Conservation (phyloP, 2,113 vertebrate genomes). For the Elephas maximus region DNA sequence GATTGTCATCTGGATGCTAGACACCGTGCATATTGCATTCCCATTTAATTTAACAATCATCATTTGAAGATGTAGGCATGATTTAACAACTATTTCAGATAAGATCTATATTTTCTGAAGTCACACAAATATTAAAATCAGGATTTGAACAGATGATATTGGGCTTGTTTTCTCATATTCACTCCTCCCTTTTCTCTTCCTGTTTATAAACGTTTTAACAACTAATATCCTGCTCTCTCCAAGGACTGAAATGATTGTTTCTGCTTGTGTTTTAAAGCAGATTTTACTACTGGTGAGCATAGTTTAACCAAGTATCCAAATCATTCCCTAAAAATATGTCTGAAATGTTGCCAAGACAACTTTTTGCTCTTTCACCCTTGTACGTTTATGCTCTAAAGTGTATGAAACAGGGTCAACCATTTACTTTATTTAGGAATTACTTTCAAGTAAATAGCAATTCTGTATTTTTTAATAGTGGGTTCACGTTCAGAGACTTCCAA, state of each 20-base stretch:
- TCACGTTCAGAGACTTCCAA: not conserved
- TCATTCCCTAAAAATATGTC: conserved; percentile 15
- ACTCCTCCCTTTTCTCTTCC: not conserved
- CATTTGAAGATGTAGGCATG: not conserved
- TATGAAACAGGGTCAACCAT: not conserved
- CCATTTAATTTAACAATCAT: conserved; percentile 30
- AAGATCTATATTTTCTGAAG: conserved; percentile 31
- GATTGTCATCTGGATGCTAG: not conserved
- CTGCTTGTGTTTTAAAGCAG: not conserved
- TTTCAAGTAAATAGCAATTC: not conserved
- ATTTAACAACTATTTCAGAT: conserved; percentile 22
- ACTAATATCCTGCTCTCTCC: conserved; percentile 15
- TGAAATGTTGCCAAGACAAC: not conserved
- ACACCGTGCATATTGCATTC: not conserved
- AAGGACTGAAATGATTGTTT: conserved; percentile 2
- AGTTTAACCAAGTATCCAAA: not conserved
- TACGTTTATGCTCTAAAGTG: not conserved
- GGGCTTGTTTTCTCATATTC: conserved; percentile 5
- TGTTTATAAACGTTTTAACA: conserved; percentile 34
- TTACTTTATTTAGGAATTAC: not conserved
- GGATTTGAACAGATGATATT: conserved; percentile 11
- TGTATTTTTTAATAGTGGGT: conserved; percentile 7
- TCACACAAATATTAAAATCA: conserved; percentile 44
- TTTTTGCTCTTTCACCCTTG: not conserved
- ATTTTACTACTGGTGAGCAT: conserved; percentile 17